Evolutionary conservation across 2,888 invertebrate genomes (phyloP), one percentile per base, ranked within the genome.

Genomic region (Eristalis pertinax): DNA sequence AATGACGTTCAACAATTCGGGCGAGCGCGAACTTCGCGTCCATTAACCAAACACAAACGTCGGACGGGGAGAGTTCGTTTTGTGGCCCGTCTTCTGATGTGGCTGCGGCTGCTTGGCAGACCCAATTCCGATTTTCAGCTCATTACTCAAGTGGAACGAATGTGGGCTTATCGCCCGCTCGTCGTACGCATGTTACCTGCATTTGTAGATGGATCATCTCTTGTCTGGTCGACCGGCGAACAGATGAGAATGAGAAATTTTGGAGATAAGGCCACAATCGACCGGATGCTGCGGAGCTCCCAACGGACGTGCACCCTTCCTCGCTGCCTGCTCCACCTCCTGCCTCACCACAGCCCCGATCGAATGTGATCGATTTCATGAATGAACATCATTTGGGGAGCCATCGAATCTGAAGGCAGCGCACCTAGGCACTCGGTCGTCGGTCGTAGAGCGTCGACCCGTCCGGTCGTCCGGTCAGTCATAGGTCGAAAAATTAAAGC

Each of bases 81-180:
- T 29, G n/a, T 56, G 4, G 26, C 32, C 32, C 32, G 32, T 32
- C 32, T 32, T 43, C 38, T n/a, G 26, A 26, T 26, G 26, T 2
- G n/a, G 43, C 38, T 26, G 13, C 43, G 15, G 50, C 19, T 58
- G 26, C 38, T 76, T 50, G 75, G 69, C 29, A 10, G 50, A 69
- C 79, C 58, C 68, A 68, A 73, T 79, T 87, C 72, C 72, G 75
- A 62, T 60, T 64, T 72, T 60, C 70, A 75, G 79, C 79, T 87
- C 87, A 87, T 87, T 87, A 87, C 73, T 87, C 87, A 87, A 80
- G 79, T 69, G 80, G 79, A 87, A 87, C 87, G 72, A 87, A 87
- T 87, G 76, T 83, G 67, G 82, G 83, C 74, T 73, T 82, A 85
- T 85, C 85, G 41, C 11, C 43, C 60, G 50, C 15, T 50, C 22